Evolutionary conservation across 2,888 invertebrate genomes (phyloP).

Genomic region (Hydrotaea cyrtoneurina): DNA sequence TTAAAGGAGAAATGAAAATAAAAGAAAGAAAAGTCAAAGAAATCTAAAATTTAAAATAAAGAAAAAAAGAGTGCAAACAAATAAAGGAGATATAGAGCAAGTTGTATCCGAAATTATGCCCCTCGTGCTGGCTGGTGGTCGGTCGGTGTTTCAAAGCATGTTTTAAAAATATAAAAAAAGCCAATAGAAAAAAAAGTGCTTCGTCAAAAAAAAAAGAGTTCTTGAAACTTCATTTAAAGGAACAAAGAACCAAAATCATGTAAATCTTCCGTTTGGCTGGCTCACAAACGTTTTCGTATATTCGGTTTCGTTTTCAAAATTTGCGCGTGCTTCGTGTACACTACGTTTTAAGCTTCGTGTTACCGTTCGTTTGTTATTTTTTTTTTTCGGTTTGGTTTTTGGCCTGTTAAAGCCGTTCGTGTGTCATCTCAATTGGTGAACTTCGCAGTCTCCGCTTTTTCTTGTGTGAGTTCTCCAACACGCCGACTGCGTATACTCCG

Average conservation of each 20-base stretch:
- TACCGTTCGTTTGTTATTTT: not conserved
- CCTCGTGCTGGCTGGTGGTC: constrained; percentile 65
- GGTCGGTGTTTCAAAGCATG: constrained; percentile 53
- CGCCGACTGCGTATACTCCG: constrained; percentile 14
- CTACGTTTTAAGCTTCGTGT: constrained; percentile 8
- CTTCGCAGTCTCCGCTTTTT: constrained; percentile 35
- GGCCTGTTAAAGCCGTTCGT: constrained; percentile 29
- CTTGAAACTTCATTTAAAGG: not conserved
- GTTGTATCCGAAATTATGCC: not conserved
- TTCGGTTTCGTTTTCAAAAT: constrained; percentile 28
- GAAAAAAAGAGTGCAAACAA: constrained; percentile 25
- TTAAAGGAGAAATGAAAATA: not conserved
- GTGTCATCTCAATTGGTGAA: constrained; percentile 41
- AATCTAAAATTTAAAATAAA: not conserved
- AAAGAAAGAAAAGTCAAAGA: not conserved
- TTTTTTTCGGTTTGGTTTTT: not conserved
- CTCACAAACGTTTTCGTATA: not conserved
- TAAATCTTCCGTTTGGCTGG: not conserved
- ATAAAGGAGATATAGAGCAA: not conserved
- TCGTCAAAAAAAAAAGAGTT: not conserved
- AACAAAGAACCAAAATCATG: constrained; percentile 17
- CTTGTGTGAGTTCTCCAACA: not conserved
- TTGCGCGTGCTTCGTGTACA: constrained; percentile 54
- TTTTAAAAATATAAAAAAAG: not conserved
- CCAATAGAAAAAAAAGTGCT: not conserved